Evolutionary conservation across 2,888 invertebrate species (phyloP).

Genomic region (Cheilosia variabilis): DNA sequence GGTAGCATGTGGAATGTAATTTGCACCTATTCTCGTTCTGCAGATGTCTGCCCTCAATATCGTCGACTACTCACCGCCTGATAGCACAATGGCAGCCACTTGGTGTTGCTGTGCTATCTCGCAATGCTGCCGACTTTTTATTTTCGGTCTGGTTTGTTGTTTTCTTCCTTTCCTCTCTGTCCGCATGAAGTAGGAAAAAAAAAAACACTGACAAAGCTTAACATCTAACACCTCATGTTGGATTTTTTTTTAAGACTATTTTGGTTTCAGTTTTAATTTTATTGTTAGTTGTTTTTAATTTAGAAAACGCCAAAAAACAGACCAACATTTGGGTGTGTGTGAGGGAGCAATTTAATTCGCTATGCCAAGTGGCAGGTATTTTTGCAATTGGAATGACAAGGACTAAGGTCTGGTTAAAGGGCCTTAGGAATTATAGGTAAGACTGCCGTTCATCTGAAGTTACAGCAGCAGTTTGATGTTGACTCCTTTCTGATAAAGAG

Average conservation of each 20-base stretch:
- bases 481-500: too few relatives aligned
- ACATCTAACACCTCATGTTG: constrained; percentile 67
- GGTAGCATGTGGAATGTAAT: constrained; percentile 75
- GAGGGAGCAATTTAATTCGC: too few relatives aligned
- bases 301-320: not conserved
- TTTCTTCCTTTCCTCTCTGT: constrained; percentile 16
- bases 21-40: constrained; percentile 74
- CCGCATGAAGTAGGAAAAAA: constrained; percentile 13
- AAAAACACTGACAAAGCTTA: constrained; percentile 54
- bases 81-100: constrained; percentile 69
- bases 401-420: too few relatives aligned
- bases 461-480: too few relatives aligned
- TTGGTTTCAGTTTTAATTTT: constrained; percentile 20
- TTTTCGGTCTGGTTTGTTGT: constrained; percentile 19
- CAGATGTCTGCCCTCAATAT: constrained; percentile 73
- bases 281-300: constrained; percentile 17
- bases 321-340: too few relatives aligned
- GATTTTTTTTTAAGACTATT: constrained; percentile 21
- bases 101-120: constrained; percentile 16
- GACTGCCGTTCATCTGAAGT: too few relatives aligned
- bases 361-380: too few relatives aligned
- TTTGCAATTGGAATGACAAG: too few relatives aligned
- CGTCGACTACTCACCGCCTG: constrained; percentile 63
- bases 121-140: constrained; percentile 30
- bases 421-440: too few relatives aligned